A percentile compares a stretch with the other conserved stretches of the same genome.
Conservation (phyloP, 1,140 invertebrate species). For the Thereuonema tuberculata region DNA sequence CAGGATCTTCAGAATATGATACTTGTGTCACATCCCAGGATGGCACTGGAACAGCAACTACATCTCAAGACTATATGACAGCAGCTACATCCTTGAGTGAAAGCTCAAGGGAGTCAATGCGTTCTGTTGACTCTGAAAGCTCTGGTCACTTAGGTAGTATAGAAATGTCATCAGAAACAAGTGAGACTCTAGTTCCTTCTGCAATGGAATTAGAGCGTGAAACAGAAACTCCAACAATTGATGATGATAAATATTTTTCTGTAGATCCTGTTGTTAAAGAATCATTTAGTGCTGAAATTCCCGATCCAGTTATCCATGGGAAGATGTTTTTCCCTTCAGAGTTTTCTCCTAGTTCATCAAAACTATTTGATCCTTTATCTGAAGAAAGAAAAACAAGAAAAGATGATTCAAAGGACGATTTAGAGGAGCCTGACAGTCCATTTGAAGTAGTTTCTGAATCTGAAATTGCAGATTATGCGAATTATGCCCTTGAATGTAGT, state of each 20-base stretch:
- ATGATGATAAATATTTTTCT: conserved; percentile 27
- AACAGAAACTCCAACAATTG: conserved; percentile 19
- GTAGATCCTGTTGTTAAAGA: conserved; percentile 31
- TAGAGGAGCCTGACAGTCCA: conserved; percentile 26
- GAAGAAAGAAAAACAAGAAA: background rate
- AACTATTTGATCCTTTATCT: background rate
- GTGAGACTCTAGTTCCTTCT: conserved; percentile 75
- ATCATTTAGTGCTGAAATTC: conserved; percentile 39
- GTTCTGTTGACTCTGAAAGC: conserved; percentile 71
- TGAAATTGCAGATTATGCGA: conserved; percentile 27
- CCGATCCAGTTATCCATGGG: conserved; percentile 29
- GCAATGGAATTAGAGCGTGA: conserved; percentile 35
- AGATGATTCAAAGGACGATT: background rate
- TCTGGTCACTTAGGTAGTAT: conserved; percentile 73
- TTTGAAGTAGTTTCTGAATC: conserved; percentile 32
- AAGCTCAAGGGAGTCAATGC: conserved; percentile 67
- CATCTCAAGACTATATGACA: conserved; percentile 70
- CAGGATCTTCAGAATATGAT: conserved; percentile 68
- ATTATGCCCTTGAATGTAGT: background rate
- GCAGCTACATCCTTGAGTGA: conserved; percentile 60
- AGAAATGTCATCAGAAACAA: conserved; percentile 68
- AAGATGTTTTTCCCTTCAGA: conserved; percentile 10
- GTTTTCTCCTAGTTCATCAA: background rate
- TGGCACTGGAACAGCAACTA: conserved; percentile 40
- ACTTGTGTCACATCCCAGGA: conserved; percentile 67